Conservation (phyloP, 2,113 vertebrate genomes). For the Dromas ardeola region DNA sequence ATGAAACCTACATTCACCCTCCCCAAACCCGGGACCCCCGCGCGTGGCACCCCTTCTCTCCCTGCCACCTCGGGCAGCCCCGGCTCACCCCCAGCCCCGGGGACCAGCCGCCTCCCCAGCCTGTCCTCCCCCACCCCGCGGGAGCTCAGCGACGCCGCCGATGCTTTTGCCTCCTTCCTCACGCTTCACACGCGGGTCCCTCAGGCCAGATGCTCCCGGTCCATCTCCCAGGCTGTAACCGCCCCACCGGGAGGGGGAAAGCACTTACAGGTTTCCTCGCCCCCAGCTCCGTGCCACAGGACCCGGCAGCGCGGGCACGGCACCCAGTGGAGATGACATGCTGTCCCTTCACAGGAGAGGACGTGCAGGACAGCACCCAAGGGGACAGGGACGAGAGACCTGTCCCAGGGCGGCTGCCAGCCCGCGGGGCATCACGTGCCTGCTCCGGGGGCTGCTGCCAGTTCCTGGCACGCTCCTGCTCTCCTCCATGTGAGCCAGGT, state of each 20-base stretch:
- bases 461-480: not conserved
- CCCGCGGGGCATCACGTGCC: rapidly evolving
- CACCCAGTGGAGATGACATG: rapidly evolving
- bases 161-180: not conserved
- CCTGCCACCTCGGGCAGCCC: not conserved
- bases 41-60: rapidly evolving
- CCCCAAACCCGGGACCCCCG: not conserved
- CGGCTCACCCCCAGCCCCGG: no score
- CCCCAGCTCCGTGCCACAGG: rapidly evolving
- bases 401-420: not conserved
- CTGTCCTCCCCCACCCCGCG: rapidly evolving
- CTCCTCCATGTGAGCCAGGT: rapidly evolving
- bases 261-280: not conserved
- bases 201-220: rapidly evolving
- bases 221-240: no score
- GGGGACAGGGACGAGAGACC: not conserved
- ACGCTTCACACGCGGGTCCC: rapidly evolving
- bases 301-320: not conserved
- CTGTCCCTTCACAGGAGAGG: not conserved
- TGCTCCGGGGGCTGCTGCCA: not conserved
- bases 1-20: not conserved
- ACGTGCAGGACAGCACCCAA: not conserved
- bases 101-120: not conserved
- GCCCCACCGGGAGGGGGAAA: not conserved
- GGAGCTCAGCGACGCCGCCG: rapidly evolving